Conservation (phyloP, 1,140 invertebrate species). For the Drosophila ananassae region DNA sequence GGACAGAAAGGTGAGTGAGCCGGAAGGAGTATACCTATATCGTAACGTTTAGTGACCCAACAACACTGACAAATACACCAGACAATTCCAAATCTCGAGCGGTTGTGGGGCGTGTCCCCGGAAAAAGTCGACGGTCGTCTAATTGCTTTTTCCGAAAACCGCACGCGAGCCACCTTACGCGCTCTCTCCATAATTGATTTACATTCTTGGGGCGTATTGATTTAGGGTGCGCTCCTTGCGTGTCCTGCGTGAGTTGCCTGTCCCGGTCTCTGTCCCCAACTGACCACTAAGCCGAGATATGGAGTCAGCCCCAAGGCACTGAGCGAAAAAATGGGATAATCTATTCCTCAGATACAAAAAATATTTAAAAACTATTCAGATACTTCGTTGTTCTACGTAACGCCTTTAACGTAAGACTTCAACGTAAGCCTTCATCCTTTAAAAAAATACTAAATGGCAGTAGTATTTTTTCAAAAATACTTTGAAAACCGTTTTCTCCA, state of each 20-base stretch:
- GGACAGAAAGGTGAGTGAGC: constrained; percentile 67
- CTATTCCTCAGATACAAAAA: no score
- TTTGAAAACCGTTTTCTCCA: background rate
- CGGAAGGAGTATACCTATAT: background rate
- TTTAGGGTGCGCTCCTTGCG: constrained; percentile 69
- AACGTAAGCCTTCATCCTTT: no score
- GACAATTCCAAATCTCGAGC: constrained; percentile 33
- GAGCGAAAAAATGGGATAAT: background rate
- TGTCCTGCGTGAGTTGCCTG: constrained; percentile 62
- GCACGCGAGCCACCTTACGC: constrained; percentile 52
- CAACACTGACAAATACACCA: constrained; percentile 11
- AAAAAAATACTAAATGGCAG: no score
- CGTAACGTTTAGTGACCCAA: background rate
- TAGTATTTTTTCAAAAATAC: background rate
- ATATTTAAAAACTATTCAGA: no score
- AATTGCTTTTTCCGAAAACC: constrained; percentile 63
- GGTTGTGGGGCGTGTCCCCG: constrained; percentile 58
- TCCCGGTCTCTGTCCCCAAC: constrained; percentile 14
- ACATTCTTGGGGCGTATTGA: constrained; percentile 68
- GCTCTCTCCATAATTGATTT: constrained; percentile 71
- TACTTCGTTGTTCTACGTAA: no score
- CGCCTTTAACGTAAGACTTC: no score
- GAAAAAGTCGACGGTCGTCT: constrained; percentile 43
- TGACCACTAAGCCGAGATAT: constrained; percentile 27
- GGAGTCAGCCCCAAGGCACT: constrained; percentile 20